Evolutionary conservation across 2,797 vertebrate genomes (phyloP).

Genomic region (Myotis vivesi): DNA sequence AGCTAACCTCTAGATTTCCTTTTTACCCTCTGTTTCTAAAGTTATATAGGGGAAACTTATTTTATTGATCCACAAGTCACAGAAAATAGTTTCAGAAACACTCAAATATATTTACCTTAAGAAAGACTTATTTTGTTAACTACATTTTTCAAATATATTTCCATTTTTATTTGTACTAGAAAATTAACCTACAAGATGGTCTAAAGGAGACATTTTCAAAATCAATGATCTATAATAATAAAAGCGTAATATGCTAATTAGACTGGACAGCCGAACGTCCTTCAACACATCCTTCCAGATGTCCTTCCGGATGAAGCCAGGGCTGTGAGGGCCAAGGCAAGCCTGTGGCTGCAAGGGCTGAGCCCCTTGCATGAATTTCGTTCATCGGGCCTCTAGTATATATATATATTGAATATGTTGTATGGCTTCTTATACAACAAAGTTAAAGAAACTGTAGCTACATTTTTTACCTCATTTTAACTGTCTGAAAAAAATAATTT

Average conservation of each 20-base stretch:
- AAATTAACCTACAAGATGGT: background rate
- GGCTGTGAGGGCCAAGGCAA: too few relatives aligned
- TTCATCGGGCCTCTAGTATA: too few relatives aligned
- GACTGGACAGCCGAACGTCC: too few relatives aligned
- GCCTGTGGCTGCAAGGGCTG: too few relatives aligned
- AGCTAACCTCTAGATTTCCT: background rate
- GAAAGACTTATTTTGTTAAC: background rate
- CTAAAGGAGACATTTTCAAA: background rate
- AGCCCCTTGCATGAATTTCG: too few relatives aligned
- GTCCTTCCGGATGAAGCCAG: too few relatives aligned
- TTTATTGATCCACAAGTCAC: background rate
- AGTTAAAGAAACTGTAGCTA: background rate
- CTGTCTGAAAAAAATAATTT: background rate
- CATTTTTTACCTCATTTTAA: background rate
- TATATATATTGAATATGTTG: background rate
- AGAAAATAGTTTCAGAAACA: background rate
- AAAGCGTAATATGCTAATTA: too few relatives aligned
- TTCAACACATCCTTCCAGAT: rapidly evolving
- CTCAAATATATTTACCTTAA: background rate
- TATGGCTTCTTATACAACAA: background rate
- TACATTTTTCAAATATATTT: constrained; percentile 18
- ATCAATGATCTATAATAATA: background rate
- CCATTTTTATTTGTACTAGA: background rate
- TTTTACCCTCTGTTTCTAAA: background rate
- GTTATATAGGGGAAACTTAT: background rate